Conservation (phyloP, 1,140 invertebrate genomes). For the Aradophagus sp. region DNA sequence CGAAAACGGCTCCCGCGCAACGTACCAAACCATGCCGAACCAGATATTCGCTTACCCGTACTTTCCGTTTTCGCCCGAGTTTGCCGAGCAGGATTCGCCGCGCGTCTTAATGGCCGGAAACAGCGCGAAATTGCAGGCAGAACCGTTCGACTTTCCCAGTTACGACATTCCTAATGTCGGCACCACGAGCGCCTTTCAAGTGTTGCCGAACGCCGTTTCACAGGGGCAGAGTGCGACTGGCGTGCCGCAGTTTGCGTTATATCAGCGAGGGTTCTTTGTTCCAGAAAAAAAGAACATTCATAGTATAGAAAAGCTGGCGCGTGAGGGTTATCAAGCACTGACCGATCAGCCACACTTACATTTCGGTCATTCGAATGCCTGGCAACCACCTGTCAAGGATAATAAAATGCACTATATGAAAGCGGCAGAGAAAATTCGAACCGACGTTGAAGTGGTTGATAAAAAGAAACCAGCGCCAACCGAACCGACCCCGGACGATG, state of each 20-base stretch:
- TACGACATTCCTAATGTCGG: slow-evolving; percentile 20
- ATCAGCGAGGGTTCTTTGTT: no score
- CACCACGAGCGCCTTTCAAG: slow-evolving; percentile 20
- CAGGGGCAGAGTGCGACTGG: slow-evolving; percentile 58
- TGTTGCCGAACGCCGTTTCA: not conserved
- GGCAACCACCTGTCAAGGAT: not conserved
- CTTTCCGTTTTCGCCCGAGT: slow-evolving; percentile 30
- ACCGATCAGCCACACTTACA: slow-evolving; percentile 66
- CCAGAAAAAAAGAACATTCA: no score
- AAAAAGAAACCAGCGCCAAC: slow-evolving; percentile 63
- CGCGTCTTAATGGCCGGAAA: slow-evolving; percentile 42
- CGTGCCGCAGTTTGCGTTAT: slow-evolving; percentile 25
- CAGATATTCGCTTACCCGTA: slow-evolving; percentile 32
- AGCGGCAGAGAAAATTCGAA: slow-evolving; percentile 58
- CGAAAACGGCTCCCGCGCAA: not conserved
- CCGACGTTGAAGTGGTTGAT: slow-evolving; percentile 67
- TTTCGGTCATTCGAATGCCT: slow-evolving; percentile 47
- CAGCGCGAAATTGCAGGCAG: slow-evolving; percentile 43
- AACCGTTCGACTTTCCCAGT: slow-evolving; percentile 47
- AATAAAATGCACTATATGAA: slow-evolving; percentile 6
- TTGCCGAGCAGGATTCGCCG: slow-evolving; percentile 45
- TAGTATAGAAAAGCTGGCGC: slow-evolving; percentile 12
- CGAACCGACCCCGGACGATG: slow-evolving; percentile 36
- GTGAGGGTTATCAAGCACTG: slow-evolving; percentile 60
- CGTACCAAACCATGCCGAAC: not conserved